Evolutionary conservation across 2,113 vertebrate genomes (phyloP).

Genomic region (Taxidea taxus): DNA sequence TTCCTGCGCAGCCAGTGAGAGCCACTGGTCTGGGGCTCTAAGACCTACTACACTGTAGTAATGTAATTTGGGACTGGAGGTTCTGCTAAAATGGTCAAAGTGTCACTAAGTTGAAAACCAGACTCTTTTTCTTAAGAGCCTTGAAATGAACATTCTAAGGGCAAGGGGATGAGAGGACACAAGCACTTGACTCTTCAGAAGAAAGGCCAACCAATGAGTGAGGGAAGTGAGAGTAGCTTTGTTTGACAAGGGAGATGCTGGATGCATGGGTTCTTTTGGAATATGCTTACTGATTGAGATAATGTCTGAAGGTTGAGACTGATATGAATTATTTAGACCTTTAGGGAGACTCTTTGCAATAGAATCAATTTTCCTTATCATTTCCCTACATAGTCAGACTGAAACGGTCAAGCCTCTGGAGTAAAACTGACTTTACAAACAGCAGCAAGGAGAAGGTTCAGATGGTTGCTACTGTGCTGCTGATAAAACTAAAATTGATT

Average conservation of each 20-base stretch:
- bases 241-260: neutral
- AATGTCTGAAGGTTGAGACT: conserved; percentile 50
- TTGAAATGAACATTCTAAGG: conserved; percentile 11
- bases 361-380: conserved; percentile 64
- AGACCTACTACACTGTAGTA: neutral
- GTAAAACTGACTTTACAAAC: conserved; percentile 54
- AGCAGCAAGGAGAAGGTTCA: conserved; percentile 52
- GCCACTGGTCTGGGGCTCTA: neutral
- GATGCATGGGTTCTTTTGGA: neutral
- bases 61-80: neutral
- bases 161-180: neutral
- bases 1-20: neutral
- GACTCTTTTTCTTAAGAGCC: neutral
- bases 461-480: conserved; percentile 31
- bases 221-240: neutral
- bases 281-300: conserved; percentile 20
- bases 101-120: conserved; percentile 28
- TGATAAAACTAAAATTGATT: conserved; percentile 69
- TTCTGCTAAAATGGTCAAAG: neutral
- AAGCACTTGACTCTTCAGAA: neutral
- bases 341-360: conserved; percentile 40
- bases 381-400: conserved; percentile 50
- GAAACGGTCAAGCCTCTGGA: conserved; percentile 62
- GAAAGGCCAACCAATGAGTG: neutral
- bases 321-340: conserved; percentile 68